Conservation (phyloP, 2,113 vertebrate species). For the Turdus rufiventris region DNA sequence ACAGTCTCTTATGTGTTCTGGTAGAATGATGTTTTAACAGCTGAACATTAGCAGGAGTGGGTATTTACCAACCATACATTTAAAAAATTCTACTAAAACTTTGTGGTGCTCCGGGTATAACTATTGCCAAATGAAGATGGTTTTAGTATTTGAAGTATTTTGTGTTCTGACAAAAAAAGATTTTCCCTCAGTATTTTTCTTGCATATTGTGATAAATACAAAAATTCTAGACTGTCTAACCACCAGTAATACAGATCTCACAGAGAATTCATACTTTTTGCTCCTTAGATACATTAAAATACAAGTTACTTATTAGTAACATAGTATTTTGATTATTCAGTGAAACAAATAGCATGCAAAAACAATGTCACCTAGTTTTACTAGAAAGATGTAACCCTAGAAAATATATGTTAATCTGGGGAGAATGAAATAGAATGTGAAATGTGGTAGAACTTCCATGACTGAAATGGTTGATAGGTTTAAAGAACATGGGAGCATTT, state of each 20-base stretch:
- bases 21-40: not conserved
- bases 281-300: not conserved
- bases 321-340: not conserved
- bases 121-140: not conserved
- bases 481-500: not conserved
- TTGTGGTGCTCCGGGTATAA: not conserved
- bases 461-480: not conserved
- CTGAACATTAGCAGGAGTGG: not conserved
- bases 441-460: not conserved
- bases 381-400: not conserved
- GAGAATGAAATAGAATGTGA: not conserved
- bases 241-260: not conserved
- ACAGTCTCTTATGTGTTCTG: rapidly evolving
- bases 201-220: not conserved
- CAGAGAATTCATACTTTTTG: not conserved
- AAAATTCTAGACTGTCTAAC: not conserved
- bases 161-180: not conserved
- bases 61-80: not conserved
- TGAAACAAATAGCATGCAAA: not conserved
- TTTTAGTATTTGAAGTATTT: not conserved
- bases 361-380: not conserved
- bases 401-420: not conserved
- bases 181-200: not conserved
- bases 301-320: not conserved
- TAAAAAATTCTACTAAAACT: not conserved